Percentiles rank a stretch among this genome's conserved stretches.
Evolutionary conservation across 2,113 vertebrate genomes (phyloP).

Genomic region (Pygoscelis antarcticus): DNA sequence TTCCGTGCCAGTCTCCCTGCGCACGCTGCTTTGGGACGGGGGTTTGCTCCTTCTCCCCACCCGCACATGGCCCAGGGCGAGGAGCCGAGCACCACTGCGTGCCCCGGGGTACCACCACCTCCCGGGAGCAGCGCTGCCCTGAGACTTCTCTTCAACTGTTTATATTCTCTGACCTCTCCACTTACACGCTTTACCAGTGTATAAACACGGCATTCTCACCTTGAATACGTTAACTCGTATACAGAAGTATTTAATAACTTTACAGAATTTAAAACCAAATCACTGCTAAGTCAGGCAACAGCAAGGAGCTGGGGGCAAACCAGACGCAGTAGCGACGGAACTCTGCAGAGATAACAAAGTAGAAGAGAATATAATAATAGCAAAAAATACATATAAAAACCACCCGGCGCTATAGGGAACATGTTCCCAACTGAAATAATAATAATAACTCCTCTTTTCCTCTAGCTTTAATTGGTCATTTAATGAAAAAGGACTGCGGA

Average conservation of each 20-base stretch:
- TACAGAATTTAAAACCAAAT: not conserved
- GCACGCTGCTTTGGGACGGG: not conserved
- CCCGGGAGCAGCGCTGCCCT: fast-evolving
- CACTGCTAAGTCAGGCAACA: not conserved
- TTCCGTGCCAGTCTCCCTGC: not conserved
- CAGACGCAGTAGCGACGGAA: not conserved
- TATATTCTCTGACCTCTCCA: not conserved
- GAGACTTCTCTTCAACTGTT: not conserved
- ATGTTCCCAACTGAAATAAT: slow-evolving; percentile 44
- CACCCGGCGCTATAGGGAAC: not conserved
- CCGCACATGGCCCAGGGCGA: fast-evolving
- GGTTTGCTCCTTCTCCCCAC: not conserved
- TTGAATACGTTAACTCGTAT: not conserved
- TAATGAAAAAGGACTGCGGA: slow-evolving; percentile 60
- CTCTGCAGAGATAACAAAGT: not conserved
- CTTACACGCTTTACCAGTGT: not conserved
- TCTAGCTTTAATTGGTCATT: slow-evolving; percentile 58
- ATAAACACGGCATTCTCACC: not conserved
- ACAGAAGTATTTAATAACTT: not conserved
- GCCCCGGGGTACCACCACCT: not conserved
- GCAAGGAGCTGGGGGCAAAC: not conserved
- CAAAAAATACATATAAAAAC: not conserved
- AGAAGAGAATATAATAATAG: not conserved
- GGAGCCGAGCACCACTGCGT: not conserved
- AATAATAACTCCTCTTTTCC: slow-evolving; percentile 8